Conservation (phyloP, 2,888 invertebrate genomes). For the Drosophila mimica region DNA sequence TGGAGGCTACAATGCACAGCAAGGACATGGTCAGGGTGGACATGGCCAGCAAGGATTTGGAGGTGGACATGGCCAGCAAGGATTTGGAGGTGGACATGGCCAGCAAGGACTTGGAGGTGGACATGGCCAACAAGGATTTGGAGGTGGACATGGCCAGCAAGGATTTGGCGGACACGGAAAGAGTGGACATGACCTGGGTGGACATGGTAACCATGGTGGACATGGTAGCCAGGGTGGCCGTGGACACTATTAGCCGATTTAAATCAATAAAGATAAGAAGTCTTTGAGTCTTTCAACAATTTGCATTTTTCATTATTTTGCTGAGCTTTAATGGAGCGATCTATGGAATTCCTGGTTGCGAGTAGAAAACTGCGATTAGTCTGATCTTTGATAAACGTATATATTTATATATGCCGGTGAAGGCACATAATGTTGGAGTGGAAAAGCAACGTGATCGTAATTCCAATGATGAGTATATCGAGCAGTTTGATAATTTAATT, state of each 20-base stretch:
- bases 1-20: slow-evolving; percentile 36
- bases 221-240: slow-evolving; percentile 39
- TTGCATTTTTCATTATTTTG: not conserved
- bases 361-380: not conserved
- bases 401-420: not conserved
- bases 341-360: not conserved
- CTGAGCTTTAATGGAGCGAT: not conserved
- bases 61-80: slow-evolving; percentile 30
- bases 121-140: slow-evolving; percentile 23
- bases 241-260: slow-evolving; percentile 9
- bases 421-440: not conserved
- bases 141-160: slow-evolving; percentile 37
- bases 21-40: slow-evolving; percentile 41
- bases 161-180: slow-evolving; percentile 25
- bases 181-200: not conserved
- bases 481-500: not conserved
- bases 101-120: slow-evolving; percentile 7
- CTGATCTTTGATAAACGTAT: not conserved
- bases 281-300: not conserved
- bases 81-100: slow-evolving; percentile 4
- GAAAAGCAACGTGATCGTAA: not conserved
- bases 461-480: not conserved
- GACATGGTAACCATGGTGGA: slow-evolving; percentile 21
- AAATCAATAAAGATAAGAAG: slow-evolving; percentile 3
- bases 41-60: slow-evolving; percentile 40